Base-by-base conservation (phyloP, 2,113 vertebrate genomes). In the Sinocyclocheilus rhinocerous region DNA sequence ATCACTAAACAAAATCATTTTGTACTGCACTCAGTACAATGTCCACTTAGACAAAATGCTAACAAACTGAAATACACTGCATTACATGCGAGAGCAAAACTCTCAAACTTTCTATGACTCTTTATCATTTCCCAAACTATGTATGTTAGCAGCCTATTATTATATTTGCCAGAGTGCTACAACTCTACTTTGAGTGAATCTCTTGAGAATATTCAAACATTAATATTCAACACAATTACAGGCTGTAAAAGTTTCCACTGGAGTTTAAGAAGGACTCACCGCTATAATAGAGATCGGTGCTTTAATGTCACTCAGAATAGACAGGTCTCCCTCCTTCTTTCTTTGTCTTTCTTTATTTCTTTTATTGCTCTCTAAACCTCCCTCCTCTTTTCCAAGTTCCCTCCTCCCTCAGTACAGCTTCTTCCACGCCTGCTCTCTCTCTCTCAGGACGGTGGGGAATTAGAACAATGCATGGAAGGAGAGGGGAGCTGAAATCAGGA, bases 391-490 rank as follows among this genome's bases (percentile, higher is more conserved):
- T 61, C 77, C 39, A 65, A 67, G 69, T 69, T 76, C 22, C 86
- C 90, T 88, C 29, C 65, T 85, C 55, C 63, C 87, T 84, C 36
- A 10, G 26, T 70, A 24, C 76, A 69, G 69, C 65, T 82, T 72
- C 65, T 52, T 76, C 69, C 65, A 81, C 73, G 65, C 75, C 82
- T n/a, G 48, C 57, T 78, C 33, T 72, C 65, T 85, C 22, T 61
- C 48, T 86, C 82, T 85, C 22, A 63, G 79, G 88, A 84, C 92
- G 90, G 91, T 91, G 89, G 26, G 81, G 33, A 61, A 80, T 80
- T 80, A 81, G 69, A 88, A 86, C 87, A 88, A 88, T 86, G 81
- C 76, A 84, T 86, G 69, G 81, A 76, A 86, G 81, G 48, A 81
- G 76, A 45, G 69, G 36, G 18, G 18, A 70, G 85, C 67, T 77